phyloP scores from a whole-genome alignment of 2,113 vertebrate genomes.

The Elaphurus davidianus region DNA sequence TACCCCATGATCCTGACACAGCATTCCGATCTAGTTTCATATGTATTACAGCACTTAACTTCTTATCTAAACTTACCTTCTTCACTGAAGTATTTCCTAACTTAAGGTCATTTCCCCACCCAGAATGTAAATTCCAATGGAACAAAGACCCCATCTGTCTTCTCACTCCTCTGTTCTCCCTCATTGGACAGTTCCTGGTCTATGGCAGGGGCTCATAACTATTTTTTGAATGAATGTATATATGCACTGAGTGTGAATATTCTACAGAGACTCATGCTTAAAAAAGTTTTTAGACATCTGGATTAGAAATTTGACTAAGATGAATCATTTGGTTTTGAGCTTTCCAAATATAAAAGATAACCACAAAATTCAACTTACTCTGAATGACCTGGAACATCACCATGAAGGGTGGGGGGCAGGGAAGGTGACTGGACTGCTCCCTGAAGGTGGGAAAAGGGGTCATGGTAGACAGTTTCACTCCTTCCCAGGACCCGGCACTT shows the following conservation, averaged over 20 bases:
- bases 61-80: background rate
- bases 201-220: background rate
- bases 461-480: background rate
- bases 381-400: background rate
- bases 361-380: background rate
- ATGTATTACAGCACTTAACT: rapidly evolving
- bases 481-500: background rate
- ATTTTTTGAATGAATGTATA: background rate
- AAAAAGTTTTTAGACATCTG: background rate
- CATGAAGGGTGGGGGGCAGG: rapidly evolving
- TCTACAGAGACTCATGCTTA: background rate
- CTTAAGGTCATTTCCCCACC: background rate
- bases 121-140: background rate
- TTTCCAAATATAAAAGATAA: background rate
- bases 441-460: background rate
- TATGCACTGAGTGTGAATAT: background rate
- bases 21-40: background rate
- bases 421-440: background rate
- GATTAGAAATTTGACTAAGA: background rate
- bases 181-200: background rate
- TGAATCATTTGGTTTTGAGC: background rate
- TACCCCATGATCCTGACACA: background rate
- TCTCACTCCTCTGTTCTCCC: background rate
- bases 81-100: background rate
- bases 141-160: background rate